Conservation (phyloP, 2,888 invertebrate genomes). For the Torymus texanus region DNA sequence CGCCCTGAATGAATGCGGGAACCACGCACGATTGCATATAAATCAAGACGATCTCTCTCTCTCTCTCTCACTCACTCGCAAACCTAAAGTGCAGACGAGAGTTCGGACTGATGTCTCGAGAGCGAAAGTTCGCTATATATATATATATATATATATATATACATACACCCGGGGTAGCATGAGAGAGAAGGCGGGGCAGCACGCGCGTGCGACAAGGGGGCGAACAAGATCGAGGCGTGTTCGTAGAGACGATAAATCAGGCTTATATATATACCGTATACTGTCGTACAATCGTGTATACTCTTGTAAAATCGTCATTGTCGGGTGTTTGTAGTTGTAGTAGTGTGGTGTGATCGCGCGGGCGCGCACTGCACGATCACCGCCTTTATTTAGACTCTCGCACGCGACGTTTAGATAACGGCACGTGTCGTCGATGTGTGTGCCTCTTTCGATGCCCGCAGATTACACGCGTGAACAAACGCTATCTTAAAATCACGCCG, state of each 20-base stretch:
- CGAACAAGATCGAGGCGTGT: conserved; percentile 57
- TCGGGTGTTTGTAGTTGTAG: not conserved
- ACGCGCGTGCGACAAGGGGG: conserved; percentile 43
- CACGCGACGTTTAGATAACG: conserved; percentile 42
- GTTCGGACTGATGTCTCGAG: not conserved
- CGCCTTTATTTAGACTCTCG: not conserved
- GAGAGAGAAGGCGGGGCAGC: conserved; percentile 21
- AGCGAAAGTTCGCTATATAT: conserved; percentile 1
- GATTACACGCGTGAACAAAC: not conserved
- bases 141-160: too few species aligned
- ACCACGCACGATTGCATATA: too few species aligned
- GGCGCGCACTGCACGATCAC: too few species aligned
- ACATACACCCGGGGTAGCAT: too few species aligned
- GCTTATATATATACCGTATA: conserved; percentile 41
- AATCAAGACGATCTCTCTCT: too few species aligned
- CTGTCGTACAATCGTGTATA: not conserved
- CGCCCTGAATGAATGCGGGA: too few species aligned
- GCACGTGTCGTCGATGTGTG: conserved; percentile 35
- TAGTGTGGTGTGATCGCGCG: not conserved
- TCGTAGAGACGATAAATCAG: conserved; percentile 53
- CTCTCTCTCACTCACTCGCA: too few species aligned
- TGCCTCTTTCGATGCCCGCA: not conserved
- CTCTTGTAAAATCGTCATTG: conserved; percentile 49
- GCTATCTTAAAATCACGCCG: not conserved
- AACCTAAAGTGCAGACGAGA: too few species aligned